Evolutionary conservation across 2,113 vertebrate species (phyloP).

Genomic region (Cheilinus undulatus): DNA sequence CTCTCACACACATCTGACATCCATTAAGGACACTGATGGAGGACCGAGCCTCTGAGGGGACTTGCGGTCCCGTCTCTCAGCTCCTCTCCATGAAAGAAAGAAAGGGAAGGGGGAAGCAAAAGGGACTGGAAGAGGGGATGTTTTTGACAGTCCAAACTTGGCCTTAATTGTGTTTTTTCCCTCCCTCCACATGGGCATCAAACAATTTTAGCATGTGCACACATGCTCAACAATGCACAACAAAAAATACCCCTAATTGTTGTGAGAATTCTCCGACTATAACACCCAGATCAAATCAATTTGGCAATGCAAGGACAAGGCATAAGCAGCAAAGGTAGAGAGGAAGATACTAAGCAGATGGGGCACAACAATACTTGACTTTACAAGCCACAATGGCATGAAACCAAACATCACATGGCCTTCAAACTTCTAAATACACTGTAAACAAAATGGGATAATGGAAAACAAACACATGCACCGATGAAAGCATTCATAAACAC

Average conservation of each 20-base stretch:
- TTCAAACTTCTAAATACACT: no score
- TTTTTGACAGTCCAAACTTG: constrained; percentile 59
- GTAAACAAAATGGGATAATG: not conserved
- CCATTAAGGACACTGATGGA: constrained; percentile 81
- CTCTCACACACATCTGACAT: constrained; percentile 84
- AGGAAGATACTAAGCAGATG: not conserved
- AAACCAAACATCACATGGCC: constrained; percentile 3
- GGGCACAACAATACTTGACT: not conserved
- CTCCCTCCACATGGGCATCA: constrained; percentile 10
- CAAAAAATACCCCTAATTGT: no score
- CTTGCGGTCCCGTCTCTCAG: constrained; percentile 73
- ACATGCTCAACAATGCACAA: no score
- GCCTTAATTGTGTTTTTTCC: not conserved
- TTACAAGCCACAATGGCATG: not conserved
- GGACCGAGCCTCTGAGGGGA: constrained; percentile 75
- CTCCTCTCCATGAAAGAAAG: constrained; percentile 57
- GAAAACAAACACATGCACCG: not conserved
- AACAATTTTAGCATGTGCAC: constrained; percentile 36
- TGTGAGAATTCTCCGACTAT: no score
- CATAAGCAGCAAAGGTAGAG: not conserved
- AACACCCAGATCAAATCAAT: not conserved
- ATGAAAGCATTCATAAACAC: not conserved
- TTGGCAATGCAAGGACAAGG: not conserved
- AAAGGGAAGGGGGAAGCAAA: constrained; percentile 44
- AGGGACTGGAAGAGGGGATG: constrained; percentile 47